Evolutionary conservation across 2,888 invertebrate species (phyloP).

Genomic region (Plebejus argus): DNA sequence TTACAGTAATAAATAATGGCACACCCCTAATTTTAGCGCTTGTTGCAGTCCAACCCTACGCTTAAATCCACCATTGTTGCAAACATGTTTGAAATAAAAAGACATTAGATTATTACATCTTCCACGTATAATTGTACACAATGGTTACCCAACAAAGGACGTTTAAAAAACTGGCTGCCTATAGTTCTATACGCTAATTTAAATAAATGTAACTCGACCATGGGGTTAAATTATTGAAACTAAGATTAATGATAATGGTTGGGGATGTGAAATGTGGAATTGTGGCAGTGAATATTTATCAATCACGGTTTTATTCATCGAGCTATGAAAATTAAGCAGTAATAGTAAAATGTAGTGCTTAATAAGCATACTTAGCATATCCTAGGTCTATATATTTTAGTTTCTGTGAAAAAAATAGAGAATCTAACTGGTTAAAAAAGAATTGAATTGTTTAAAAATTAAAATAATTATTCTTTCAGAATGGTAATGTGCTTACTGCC

Average conservation of each 20-base stretch:
- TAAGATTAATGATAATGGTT: conserved; percentile 80
- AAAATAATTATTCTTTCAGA: no score
- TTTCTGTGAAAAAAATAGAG: no score
- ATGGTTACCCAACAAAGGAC: conserved; percentile 74
- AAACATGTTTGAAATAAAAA: conserved; percentile 76
- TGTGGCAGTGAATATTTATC: conserved; percentile 71
- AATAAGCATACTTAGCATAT: not conserved
- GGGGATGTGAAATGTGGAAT: conserved; percentile 34
- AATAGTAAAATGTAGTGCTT: not conserved
- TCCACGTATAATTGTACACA: conserved; percentile 78
- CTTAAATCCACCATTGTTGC: conserved; percentile 72
- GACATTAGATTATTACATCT: conserved; percentile 78
- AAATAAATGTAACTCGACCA: conserved; percentile 69
- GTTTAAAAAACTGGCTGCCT: conserved; percentile 51
- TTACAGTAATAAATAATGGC: conserved; percentile 78
- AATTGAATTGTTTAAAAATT: no score
- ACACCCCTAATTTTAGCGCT: conserved; percentile 74
- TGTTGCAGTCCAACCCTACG: conserved; percentile 68
- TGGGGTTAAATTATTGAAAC: conserved; percentile 80
- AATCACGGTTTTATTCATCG: not conserved
- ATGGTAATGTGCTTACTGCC: no score
- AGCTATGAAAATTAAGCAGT: not conserved
- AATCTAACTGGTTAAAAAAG: no score
- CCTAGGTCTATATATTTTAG: no score
- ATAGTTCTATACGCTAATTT: conserved; percentile 63